Percentiles rank a stretch among this genome's conserved stretches.
These are phyloP conservation scores for Fulmarus glacialis DNA, from an alignment of 2,113 vertebrate genomes.

Conservation along the genomic window DNA sequence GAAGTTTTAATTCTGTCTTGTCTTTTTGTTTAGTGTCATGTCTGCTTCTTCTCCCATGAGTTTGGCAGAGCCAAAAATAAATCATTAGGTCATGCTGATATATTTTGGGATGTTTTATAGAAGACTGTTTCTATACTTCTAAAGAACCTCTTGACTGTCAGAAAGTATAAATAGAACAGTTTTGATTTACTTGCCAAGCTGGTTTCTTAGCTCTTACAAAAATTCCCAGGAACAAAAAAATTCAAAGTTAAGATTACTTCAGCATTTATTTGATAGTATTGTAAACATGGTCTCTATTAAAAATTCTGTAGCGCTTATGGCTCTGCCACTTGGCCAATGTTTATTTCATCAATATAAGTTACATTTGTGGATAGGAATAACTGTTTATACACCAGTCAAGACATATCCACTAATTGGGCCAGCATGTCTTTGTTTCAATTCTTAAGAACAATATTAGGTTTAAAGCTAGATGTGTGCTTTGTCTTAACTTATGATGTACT, in stretches of 20 bases:
- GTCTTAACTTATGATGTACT: not conserved
- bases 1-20: not conserved
- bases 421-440: not conserved
- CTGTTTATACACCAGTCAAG: not conserved
- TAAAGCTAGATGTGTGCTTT: not conserved
- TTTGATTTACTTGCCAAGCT: constrained; percentile 47
- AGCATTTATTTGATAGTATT: not conserved
- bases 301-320: not conserved
- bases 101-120: constrained; percentile 48
- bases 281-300: not conserved
- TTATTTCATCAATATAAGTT: not conserved
- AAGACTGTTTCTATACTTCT: constrained; percentile 32
- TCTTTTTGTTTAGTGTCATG: not conserved
- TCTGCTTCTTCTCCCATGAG: not conserved
- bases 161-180: constrained; percentile 47
- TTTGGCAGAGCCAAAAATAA: constrained; percentile 19
- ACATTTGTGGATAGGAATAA: not conserved
- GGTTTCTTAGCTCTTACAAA: not conserved
- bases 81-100: not conserved
- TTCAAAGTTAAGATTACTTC: constrained; percentile 15
- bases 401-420: not conserved
- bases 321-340: not conserved
- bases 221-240: not conserved
- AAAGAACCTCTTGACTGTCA: constrained; percentile 9
- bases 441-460: not conserved